These are phyloP conservation scores for Acanthochromis polyacanthus DNA, from an alignment of 2,113 vertebrate genomes.

Conservation along the genomic window DNA sequence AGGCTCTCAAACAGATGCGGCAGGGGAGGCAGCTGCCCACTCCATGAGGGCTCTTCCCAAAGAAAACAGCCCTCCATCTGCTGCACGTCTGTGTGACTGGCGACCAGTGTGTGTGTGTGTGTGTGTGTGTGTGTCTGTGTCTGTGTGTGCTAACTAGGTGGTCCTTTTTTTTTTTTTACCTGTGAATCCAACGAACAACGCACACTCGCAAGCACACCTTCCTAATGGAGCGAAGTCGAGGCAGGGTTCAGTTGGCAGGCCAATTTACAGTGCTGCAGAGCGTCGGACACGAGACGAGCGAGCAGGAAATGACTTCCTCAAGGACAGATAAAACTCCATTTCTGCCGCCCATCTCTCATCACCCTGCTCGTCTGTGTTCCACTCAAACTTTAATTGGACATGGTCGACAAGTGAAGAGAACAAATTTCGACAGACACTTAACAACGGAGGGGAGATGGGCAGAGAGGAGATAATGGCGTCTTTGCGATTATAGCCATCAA, in stretches of 20 bases:
- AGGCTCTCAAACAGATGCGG: conserved; percentile 75
- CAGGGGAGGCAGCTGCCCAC: conserved; percentile 55
- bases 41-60: conserved; percentile 27
- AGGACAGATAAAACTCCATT: conserved; percentile 75
- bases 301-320: conserved; percentile 78
- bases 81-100: conserved; percentile 18
- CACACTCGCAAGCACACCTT: conserved; percentile 12
- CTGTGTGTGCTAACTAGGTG: conserved; percentile 10
- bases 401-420: conserved; percentile 71
- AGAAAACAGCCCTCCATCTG: conserved; percentile 55
- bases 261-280: conserved; percentile 57
- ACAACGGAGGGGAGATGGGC: conserved; percentile 53
- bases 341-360: conserved; percentile 56
- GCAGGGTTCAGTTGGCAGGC: conserved; percentile 64
- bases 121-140: too few relatives aligned
- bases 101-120: too few relatives aligned
- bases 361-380: conserved; percentile 44
- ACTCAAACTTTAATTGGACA: conserved; percentile 77
- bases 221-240: conserved; percentile 44
- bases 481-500: conserved; percentile 68
- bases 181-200: conserved; percentile 33
- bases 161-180: conserved; percentile 37
- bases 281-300: conserved; percentile 61
- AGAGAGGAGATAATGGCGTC: conserved; percentile 57
- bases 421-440: conserved; percentile 74